A percentile compares a stretch with the other conserved stretches of the same genome.
These are phyloP conservation scores for Altica lythri DNA, from an alignment of 2,888 invertebrate species.

Conservation along the genomic window DNA sequence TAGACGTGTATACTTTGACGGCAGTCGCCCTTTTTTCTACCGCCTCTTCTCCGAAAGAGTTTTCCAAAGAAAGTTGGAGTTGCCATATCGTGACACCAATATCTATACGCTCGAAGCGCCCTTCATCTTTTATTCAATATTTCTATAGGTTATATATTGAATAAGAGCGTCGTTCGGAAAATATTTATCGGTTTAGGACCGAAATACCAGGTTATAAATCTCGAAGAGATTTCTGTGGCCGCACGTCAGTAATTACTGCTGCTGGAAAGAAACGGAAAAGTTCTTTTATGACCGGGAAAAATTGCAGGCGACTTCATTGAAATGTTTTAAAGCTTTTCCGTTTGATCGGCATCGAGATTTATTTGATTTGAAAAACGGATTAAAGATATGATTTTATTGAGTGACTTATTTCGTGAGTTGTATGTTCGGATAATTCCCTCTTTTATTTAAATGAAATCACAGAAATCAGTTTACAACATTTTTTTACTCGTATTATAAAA, in stretches of 20 bases:
- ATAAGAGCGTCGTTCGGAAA: conserved; percentile 32
- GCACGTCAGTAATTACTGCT: conserved; percentile 24
- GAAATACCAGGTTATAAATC: conserved; percentile 29
- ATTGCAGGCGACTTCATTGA: conserved; percentile 16
- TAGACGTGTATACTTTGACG: conserved; percentile 28
- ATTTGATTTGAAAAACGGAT: conserved; percentile 4
- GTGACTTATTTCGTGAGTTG: conserved; percentile 1
- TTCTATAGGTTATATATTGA: conserved; percentile 32
- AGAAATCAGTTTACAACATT: no score
- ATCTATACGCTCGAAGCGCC: conserved; percentile 30
- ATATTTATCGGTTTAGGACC: conserved; percentile 33
- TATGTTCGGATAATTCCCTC: conserved; percentile 12
- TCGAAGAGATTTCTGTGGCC: conserved; percentile 21
- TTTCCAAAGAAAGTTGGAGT: conserved; percentile 32
- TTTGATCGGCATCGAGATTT: conserved; percentile 8
- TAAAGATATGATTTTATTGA: conserved; percentile 3
- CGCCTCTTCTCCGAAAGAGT: conserved; percentile 18
- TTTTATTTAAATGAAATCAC: no score
- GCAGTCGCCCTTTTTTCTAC: conserved; percentile 11
- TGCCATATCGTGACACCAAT: conserved; percentile 34
- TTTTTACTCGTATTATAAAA: no score
- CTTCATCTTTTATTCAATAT: conserved; percentile 35
- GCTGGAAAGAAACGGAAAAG: conserved; percentile 17
- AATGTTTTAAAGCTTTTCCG: conserved; percentile 19
- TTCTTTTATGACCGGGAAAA: conserved; percentile 13